Evolutionary conservation across 2,888 invertebrate species (phyloP).

Genomic region (Flexamia atlantica): DNA sequence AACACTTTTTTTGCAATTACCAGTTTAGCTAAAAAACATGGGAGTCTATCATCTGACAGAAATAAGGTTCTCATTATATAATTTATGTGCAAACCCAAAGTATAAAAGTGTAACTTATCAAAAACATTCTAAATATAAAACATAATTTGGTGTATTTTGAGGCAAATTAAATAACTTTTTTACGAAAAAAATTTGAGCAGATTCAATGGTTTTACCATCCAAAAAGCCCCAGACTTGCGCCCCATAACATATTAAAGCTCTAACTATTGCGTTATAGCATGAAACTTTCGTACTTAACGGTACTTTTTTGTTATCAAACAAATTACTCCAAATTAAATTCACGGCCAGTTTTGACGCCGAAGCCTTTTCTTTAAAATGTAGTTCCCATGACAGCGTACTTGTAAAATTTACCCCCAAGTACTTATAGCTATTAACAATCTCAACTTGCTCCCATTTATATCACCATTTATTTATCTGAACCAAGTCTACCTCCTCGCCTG

Average conservation of each 20-base stretch:
- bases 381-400: background rate
- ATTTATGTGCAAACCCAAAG: constrained; percentile 2
- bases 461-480: background rate
- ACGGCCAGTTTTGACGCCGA: background rate
- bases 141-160: constrained; percentile 52
- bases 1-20: background rate
- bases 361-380: background rate
- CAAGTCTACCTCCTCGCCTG: constrained; percentile 52
- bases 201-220: constrained; percentile 20
- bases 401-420: constrained; percentile 49
- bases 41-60: background rate
- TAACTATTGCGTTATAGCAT: constrained; percentile 49
- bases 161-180: constrained; percentile 51
- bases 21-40: constrained; percentile 23
- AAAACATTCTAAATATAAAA: constrained; percentile 56
- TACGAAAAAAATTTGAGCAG: constrained; percentile 39
- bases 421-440: constrained; percentile 13
- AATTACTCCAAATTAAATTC: constrained; percentile 38
- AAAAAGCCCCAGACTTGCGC: constrained; percentile 58
- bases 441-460: constrained; percentile 6
- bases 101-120: constrained; percentile 22
- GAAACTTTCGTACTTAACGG: background rate
- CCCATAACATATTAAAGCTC: constrained; percentile 59
- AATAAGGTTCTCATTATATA: constrained; percentile 3
- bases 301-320: background rate